Percentiles rank a stretch among this genome's conserved stretches.
phyloP scores from a whole-genome alignment of 2,113 vertebrate genomes.

The Lipotes vexillifer region DNA sequence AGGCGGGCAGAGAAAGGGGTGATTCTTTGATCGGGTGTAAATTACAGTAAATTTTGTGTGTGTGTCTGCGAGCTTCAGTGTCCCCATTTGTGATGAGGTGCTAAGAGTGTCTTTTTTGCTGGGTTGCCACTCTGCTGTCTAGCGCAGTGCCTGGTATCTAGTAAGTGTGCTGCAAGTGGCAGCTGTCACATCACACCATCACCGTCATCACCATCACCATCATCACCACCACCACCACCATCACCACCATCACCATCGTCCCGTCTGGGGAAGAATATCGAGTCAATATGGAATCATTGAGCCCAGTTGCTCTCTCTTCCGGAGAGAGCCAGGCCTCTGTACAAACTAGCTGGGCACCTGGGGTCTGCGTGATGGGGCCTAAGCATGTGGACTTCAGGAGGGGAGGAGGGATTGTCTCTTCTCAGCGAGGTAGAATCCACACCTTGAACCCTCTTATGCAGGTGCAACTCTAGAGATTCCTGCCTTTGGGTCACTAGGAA shows the following conservation, averaged over 20 bases:
- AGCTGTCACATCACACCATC: rapidly evolving
- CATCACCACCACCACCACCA: rapidly evolving
- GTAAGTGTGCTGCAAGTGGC: neutral
- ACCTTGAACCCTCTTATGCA: neutral
- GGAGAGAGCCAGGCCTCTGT: neutral
- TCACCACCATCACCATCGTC: too few relatives aligned
- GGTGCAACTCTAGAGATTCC: neutral
- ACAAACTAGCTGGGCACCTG: neutral
- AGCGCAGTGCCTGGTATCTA: neutral
- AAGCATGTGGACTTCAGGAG: rapidly evolving
- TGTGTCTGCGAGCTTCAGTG: neutral
- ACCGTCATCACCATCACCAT: rapidly evolving
- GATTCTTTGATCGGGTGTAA: neutral
- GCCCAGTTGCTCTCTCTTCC: neutral
- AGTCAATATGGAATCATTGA: neutral
- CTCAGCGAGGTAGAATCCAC: neutral
- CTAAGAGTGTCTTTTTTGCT: neutral
- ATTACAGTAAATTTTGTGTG: neutral
- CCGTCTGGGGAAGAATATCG: neutral
- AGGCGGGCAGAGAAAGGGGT: neutral
- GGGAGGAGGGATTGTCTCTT: neutral
- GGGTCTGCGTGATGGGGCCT: neutral
- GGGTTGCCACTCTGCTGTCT: neutral
- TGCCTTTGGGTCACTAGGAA: neutral
- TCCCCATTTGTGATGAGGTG: neutral